Base-by-base conservation (phyloP, 2,888 invertebrate species). In the Laothoe populi region DNA sequence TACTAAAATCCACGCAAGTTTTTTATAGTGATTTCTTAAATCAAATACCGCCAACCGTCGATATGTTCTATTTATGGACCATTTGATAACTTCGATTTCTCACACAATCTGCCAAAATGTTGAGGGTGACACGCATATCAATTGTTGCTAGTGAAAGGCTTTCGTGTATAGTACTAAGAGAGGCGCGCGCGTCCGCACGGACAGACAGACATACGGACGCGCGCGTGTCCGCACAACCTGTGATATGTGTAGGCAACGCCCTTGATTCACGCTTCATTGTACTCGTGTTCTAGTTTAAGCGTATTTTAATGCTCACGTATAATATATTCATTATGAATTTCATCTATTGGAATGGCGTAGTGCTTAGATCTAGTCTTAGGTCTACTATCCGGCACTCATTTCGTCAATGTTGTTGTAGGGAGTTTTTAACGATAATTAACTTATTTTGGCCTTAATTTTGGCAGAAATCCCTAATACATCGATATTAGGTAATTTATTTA, bases 161-260 rank as follows among this genome's bases (percentile, higher is more conserved):
- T 19, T 44, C 61, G 23, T 58, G 42, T 42, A 19, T 53, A 53
- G 53, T 61, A 44, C 49, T 49, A 61, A 58, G 40, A 38, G 58
- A 24, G 24, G 24, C 42, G 49, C 49, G 19, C 42, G 49, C 26
- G 26, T 23, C 21, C 40, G 19, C 19, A 35, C 59, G 72, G 75
- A 72, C 74, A 70, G 73, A 66, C 78, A 74, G 67, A 69, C 68
- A 71, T 72, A 73, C 69, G 71, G 67, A 63, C 31, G 35, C 44
- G 44, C 46, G 19, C 16, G 42, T 24, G 67, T 74, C 72, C 76
- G 80, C 77, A 67, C 77, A 79, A 83, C 85, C 86, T 87, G 87
- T 88, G 87, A 87, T 87, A 88, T 81, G 70, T 77, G 75, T 79
- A 79, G 75, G 76, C 79, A 79, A 78, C 78, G 69, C 79, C 77